These are phyloP conservation scores for Gallinago media DNA, from an alignment of 2,113 vertebrate species.

Conservation along the genomic window DNA sequence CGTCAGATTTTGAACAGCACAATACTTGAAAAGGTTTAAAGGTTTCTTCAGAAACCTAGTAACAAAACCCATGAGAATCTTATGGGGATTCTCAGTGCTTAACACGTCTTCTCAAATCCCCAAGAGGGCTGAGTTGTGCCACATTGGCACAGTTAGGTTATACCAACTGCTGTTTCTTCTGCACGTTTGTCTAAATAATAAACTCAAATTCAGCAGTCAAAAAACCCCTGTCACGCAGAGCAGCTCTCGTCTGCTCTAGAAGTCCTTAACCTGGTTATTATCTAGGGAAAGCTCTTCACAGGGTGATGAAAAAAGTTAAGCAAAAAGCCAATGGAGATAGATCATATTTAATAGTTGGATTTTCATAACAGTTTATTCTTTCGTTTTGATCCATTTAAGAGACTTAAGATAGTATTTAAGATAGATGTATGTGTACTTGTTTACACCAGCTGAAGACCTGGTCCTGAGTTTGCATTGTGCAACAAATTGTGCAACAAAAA, in stretches of 20 bases:
- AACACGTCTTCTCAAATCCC: neutral
- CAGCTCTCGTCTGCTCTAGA: neutral
- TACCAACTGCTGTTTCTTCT: neutral
- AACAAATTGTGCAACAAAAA: neutral
- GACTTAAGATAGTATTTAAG: neutral
- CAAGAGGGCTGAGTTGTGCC: neutral
- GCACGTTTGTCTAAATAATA: neutral
- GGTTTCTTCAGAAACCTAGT: neutral
- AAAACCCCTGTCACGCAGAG: neutral
- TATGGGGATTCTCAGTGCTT: neutral
- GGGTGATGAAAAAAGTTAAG: neutral
- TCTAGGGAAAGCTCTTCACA: neutral
- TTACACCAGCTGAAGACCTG: neutral
- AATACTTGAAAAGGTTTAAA: neutral
- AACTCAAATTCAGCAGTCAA: neutral
- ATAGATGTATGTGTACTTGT: neutral
- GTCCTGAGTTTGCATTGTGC: too few relatives aligned
- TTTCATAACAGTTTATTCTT: neutral
- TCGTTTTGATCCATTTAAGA: neutral
- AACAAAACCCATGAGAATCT: neutral
- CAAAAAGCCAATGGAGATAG: rapidly evolving
- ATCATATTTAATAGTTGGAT: neutral
- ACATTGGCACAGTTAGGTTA: neutral
- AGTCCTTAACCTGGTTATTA: neutral
- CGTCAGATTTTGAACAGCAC: neutral